phyloP scores from a whole-genome alignment of 2,888 invertebrate species.

The Oscheius sp. region DNA sequence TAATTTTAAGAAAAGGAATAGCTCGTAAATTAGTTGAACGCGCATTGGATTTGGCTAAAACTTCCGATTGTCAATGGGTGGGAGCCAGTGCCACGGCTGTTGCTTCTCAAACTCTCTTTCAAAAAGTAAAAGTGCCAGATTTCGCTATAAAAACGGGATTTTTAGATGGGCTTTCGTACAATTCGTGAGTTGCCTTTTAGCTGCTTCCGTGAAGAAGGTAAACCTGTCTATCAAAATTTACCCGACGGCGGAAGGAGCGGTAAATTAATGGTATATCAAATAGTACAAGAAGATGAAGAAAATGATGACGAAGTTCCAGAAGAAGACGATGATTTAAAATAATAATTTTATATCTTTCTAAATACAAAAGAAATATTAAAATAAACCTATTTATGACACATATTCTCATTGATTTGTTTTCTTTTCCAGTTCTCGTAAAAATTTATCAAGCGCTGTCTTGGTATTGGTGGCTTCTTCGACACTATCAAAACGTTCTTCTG shows the following conservation, averaged over 20 bases:
- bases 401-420: not conserved
- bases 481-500: slow-evolving; percentile 49
- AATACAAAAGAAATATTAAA: slow-evolving; percentile 14
- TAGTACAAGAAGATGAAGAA: slow-evolving; percentile 31
- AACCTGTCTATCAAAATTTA: slow-evolving; percentile 46
- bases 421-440: slow-evolving; percentile 45
- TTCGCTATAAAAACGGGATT: slow-evolving; percentile 7
- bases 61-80: slow-evolving; percentile 42
- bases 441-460: slow-evolving; percentile 43
- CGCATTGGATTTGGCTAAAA: slow-evolving; percentile 39
- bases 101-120: slow-evolving; percentile 52
- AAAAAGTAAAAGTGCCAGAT: slow-evolving; percentile 31
- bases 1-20: slow-evolving; percentile 47
- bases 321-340: slow-evolving; percentile 35
- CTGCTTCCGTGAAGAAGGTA: slow-evolving; percentile 51
- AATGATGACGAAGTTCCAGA: too few relatives aligned
- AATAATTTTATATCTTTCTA: not conserved
- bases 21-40: slow-evolving; percentile 42
- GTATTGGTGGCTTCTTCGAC: slow-evolving; percentile 49
- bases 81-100: slow-evolving; percentile 51
- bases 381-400: slow-evolving; percentile 10
- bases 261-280: slow-evolving; percentile 49
- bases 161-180: slow-evolving; percentile 45
- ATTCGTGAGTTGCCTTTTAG: slow-evolving; percentile 55
- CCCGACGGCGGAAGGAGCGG: slow-evolving; percentile 51